Evolutionary conservation across 2,888 invertebrate species (phyloP), one percentile per base, ranked within the genome.

Genomic region (Tineola bisselliella): DNA sequence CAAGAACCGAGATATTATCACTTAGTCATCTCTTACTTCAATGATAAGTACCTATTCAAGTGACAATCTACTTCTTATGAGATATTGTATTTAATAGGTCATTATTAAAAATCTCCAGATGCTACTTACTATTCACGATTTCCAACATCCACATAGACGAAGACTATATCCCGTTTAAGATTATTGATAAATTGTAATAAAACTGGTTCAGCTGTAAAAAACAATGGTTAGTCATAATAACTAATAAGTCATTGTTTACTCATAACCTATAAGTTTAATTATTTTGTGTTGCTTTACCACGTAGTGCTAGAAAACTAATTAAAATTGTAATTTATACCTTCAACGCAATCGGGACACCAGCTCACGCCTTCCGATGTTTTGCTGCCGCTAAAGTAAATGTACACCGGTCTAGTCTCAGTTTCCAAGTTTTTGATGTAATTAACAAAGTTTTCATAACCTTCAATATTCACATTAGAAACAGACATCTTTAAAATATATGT

Each of bases 311-410:
- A 43, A 43, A 43, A 43, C 3, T 13, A 43, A n/a, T n/a, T 44
- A 44, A 44, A 13, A 13, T 12, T 13, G 6, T 6, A 44, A 33
- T 58, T 13, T 13, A 25, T 88, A 95, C 95, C 94, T 84, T 88
- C 89, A 12, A 92, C 92, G 78, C 97, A 97, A 76, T 97, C 97
- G 0, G 92, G 91, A 71, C 97, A 97, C 97, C 97, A 97, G 75
- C 95, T 96, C 61, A 89, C 77, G 0, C 95, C 95, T 66, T 88
- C 79, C 0, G 88, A 74, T 59, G 88, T 72, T 76, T 91, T 91
- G 44, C 89, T 83, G 17, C 94, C 94, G 65, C 88, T 89, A 71
- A 92, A 94, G 67, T 91, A 88, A 60, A 93, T 80, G 64, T 90
- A 67, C 43, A 79, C 74, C 6, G 76, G 75, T 11, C 75, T 73